Conservation (phyloP, 53 echinoderm and acorn worm species). For the Mesocentrotus franciscanus region DNA sequence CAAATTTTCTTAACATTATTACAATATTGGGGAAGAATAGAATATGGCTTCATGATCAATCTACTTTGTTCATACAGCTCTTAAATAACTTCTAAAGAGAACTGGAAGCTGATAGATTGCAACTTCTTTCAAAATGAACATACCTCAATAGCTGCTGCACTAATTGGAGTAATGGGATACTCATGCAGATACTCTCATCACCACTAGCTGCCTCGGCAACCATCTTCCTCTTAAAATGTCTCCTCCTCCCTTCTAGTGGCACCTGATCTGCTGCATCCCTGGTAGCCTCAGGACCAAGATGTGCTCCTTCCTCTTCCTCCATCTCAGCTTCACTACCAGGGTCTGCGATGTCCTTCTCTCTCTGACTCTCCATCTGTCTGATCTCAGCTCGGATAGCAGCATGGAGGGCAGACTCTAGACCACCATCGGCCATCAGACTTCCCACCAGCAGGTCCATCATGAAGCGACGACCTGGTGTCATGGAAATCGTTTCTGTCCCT, state of each 20-base stretch:
- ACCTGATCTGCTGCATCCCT: constrained; percentile 39
- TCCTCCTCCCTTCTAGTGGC: constrained; percentile 56
- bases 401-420: constrained; percentile 93
- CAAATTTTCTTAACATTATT: too few species aligned
- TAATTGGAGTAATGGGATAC: constrained; percentile 94
- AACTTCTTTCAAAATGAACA: background rate
- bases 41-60: too few species aligned
- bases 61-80: too few species aligned
- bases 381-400: constrained; percentile 93
- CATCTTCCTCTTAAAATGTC: constrained; percentile 68
- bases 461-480: constrained; percentile 96
- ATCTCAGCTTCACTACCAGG: constrained; percentile 72
- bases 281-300: background rate
- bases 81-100: too few species aligned
- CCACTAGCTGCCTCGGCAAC: constrained; percentile 53
- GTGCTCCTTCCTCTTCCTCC: constrained; percentile 68
- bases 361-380: constrained; percentile 89
- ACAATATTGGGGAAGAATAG: too few species aligned
- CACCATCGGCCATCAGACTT: constrained; percentile 97
- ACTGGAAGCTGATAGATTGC: too few species aligned
- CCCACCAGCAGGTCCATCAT: constrained; percentile 99
- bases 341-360: constrained; percentile 93
- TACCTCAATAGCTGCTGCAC: constrained; percentile 97
- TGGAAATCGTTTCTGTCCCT: constrained; percentile 90
- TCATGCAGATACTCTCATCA: constrained; percentile 82